phyloP scores from a whole-genome alignment of 53 echinoderm and acorn worm genomes.

The Luidia sarsii region DNA sequence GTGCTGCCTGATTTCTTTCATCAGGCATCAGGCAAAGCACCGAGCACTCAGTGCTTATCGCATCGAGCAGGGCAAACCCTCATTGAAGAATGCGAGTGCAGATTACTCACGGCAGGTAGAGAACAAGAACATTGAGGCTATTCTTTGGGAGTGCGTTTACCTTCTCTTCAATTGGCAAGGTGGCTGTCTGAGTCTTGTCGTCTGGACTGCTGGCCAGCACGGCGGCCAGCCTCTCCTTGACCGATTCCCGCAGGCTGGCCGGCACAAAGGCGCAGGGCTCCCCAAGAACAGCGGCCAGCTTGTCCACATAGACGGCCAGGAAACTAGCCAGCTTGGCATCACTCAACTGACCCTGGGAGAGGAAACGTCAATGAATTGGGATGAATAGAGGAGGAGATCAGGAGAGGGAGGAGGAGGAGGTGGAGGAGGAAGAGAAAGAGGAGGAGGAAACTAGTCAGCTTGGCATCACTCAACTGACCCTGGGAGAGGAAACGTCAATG shows the following conservation, averaged over 20 bases:
- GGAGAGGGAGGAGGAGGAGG: too few species aligned
- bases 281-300: slow-evolving; percentile 48
- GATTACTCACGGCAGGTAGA: neutral
- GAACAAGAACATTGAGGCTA: too few species aligned
- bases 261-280: slow-evolving; percentile 72
- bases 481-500: too few species aligned
- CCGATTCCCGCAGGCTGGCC: slow-evolving; percentile 10
- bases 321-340: slow-evolving; percentile 41
- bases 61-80: too few species aligned
- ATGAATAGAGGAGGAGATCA: too few species aligned
- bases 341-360: slow-evolving; percentile 23
- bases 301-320: slow-evolving; percentile 55
- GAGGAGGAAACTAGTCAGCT: slow-evolving; percentile 39
- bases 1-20: too few species aligned
- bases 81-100: too few species aligned
- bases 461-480: slow-evolving; percentile 22
- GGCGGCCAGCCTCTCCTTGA: slow-evolving; percentile 58
- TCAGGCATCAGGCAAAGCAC: too few species aligned
- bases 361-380: too few species aligned
- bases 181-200: neutral
- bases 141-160: neutral
- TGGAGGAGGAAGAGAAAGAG: too few species aligned
- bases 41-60: too few species aligned
- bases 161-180: slow-evolving; percentile 19
- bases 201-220: slow-evolving; percentile 5